These are phyloP conservation scores for Chrysemys picta DNA, from an alignment of 2,113 vertebrate genomes.

Conservation along the genomic window DNA sequence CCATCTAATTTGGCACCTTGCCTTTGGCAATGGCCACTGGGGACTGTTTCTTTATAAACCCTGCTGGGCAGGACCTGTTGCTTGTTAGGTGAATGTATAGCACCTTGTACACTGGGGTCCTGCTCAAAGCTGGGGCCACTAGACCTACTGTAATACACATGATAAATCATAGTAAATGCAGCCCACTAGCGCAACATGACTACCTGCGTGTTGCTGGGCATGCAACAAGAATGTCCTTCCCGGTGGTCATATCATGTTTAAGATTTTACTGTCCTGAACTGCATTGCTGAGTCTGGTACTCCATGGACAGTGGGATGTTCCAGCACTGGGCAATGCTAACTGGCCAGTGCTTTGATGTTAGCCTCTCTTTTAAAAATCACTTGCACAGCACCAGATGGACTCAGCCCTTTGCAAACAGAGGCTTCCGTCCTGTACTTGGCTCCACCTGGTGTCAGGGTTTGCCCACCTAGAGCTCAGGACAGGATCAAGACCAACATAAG, in stretches of 20 bases:
- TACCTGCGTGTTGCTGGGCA: background rate
- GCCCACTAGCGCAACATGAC: background rate
- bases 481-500: background rate
- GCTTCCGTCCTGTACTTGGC: background rate
- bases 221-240: background rate
- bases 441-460: background rate
- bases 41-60: background rate
- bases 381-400: background rate
- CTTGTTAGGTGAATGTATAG: background rate
- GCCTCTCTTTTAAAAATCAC: background rate
- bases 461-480: background rate
- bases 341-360: conserved; percentile 22
- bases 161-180: background rate
- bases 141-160: background rate
- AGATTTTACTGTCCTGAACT: conserved; percentile 30
- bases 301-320: background rate
- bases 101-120: background rate
- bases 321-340: background rate
- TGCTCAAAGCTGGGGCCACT: rapidly evolving
- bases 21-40: no score
- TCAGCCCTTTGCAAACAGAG: conserved; percentile 18
- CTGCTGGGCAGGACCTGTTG: background rate
- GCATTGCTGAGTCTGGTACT: background rate
- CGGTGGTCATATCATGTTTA: rapidly evolving
- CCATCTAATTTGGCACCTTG: background rate